phyloP scores from a whole-genome alignment of 2,888 invertebrate genomes.

The Sicus ferrugineus region DNA sequence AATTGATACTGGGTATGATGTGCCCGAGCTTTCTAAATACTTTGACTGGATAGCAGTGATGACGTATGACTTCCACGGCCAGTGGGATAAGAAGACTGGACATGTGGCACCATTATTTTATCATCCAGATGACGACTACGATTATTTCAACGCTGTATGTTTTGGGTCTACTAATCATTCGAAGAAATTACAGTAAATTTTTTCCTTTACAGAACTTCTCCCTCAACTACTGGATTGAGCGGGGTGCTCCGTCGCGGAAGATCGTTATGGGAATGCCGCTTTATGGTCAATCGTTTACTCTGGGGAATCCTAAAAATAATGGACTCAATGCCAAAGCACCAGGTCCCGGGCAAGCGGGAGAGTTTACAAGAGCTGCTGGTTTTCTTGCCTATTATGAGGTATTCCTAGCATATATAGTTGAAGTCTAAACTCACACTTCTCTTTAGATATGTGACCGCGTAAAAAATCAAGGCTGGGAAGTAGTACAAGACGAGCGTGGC shows the following conservation, averaged over 20 bases:
- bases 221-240: slow-evolving; percentile 86
- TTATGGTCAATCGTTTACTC: slow-evolving; percentile 85
- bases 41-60: slow-evolving; percentile 92
- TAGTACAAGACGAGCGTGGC: slow-evolving; percentile 78
- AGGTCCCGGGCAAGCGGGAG: slow-evolving; percentile 83
- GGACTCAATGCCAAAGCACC: slow-evolving; percentile 80
- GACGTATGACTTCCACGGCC: slow-evolving; percentile 92
- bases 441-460: slow-evolving; percentile 82
- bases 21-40: slow-evolving; percentile 75
- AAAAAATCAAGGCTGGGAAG: slow-evolving; percentile 78
- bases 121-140: slow-evolving; percentile 82
- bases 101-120: slow-evolving; percentile 86
- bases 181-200: background rate
- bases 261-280: slow-evolving; percentile 89
- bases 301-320: slow-evolving; percentile 69
- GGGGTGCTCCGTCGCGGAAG: slow-evolving; percentile 82
- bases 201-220: slow-evolving; percentile 75
- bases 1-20: slow-evolving; percentile 86
- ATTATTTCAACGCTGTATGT: slow-evolving; percentile 83
- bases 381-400: slow-evolving; percentile 90
- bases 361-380: slow-evolving; percentile 84
- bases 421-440: too few species aligned
- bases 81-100: slow-evolving; percentile 91
- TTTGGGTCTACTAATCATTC: background rate
- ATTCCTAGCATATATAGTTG: too few species aligned